These are phyloP conservation scores for Danio kyathit DNA, from an alignment of 2,797 vertebrate genomes.

Conservation along the genomic window DNA sequence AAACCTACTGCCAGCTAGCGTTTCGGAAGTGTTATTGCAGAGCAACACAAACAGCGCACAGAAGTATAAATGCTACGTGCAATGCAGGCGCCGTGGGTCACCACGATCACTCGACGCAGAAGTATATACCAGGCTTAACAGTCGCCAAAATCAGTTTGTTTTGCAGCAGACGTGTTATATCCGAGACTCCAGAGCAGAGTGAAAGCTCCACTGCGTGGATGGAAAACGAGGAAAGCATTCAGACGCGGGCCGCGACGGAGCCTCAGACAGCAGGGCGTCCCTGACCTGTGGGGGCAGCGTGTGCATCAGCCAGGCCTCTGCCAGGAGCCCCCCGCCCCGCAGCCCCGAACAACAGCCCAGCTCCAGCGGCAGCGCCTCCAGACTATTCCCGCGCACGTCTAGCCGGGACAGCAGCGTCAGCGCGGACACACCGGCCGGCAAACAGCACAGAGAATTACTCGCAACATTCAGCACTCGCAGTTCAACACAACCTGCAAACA, in stretches of 20 bases:
- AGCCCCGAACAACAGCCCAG: constrained; percentile 75
- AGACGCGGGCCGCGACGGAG: constrained; percentile 64
- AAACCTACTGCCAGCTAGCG: too few relatives aligned
- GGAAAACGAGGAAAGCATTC: constrained; percentile 76
- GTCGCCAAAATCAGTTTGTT: neutral
- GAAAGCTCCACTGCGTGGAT: constrained; percentile 77
- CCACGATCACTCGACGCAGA: too few relatives aligned
- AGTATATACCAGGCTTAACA: too few relatives aligned
- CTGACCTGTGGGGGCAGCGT: constrained; percentile 74
- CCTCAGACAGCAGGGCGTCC: constrained; percentile 67
- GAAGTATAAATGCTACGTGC: too few relatives aligned
- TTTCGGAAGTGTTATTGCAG: too few relatives aligned
- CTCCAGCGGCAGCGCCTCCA: constrained; percentile 78
- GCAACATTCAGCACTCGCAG: constrained; percentile 74
- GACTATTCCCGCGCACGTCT: constrained; percentile 79
- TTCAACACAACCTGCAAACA: constrained; percentile 75
- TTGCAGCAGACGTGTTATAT: constrained; percentile 65
- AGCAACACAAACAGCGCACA: too few relatives aligned
- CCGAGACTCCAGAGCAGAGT: constrained; percentile 77
- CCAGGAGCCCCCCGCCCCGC: constrained; percentile 74
- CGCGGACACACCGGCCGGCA: constrained; percentile 69
- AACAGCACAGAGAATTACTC: constrained; percentile 73
- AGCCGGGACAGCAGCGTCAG: constrained; percentile 73
- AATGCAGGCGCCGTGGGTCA: too few relatives aligned
- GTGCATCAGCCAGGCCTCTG: constrained; percentile 78